Base-by-base conservation (phyloP, 2,797 vertebrate species). In the Eutrigla gurnardus region DNA sequence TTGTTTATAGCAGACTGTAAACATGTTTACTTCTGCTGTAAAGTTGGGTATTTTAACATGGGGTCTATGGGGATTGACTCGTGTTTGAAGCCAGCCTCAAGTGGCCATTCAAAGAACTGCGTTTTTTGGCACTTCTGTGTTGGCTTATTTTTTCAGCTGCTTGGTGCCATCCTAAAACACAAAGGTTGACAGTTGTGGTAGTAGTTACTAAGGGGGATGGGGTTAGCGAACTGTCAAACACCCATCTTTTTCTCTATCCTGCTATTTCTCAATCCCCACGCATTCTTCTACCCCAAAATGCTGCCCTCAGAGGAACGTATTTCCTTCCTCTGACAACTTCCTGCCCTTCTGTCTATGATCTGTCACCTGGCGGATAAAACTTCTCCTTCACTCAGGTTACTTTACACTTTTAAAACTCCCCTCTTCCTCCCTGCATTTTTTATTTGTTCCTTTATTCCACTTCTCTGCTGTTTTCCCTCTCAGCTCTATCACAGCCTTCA, bases 291-390 rank as follows among this genome's bases (percentile, higher is more conserved):
- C 71, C 46, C 47, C 42, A 69, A 70, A 62, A 4, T 7, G 3
- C n/a, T 82, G 36, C 50, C 57, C 37, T 69, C 18, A 25, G 35
- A 66, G 53, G 35, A 76, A 81, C 65, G 50, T 68, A 49, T 54
- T 63, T 25, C 53, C 42, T 71, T 73, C 36, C 7, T 78, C 61
- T 72, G 64, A 18, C 37, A 65, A 63, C 81, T 65, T 75, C 65
- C 14, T 59, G 36, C 71, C 43, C 42, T 17, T 63, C 40, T n/a
- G 6, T 65, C 54, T 79, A 14, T 71, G 76, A 81, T 85, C 47
- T 87, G 49, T 77, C 75, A 78, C 84, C 80, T 77, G 50, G 42
- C 4, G 32, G 35, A 32, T 81, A 58, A 82, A 81, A 84, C 70
- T 74, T 81, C 65, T 75, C 55, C 50, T 61, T 76, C 57, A 47